Percentiles rank a stretch among this genome's conserved stretches.
phyloP scores from a whole-genome alignment of 2,888 invertebrate genomes.

The Nipponacmea schrenckii region DNA sequence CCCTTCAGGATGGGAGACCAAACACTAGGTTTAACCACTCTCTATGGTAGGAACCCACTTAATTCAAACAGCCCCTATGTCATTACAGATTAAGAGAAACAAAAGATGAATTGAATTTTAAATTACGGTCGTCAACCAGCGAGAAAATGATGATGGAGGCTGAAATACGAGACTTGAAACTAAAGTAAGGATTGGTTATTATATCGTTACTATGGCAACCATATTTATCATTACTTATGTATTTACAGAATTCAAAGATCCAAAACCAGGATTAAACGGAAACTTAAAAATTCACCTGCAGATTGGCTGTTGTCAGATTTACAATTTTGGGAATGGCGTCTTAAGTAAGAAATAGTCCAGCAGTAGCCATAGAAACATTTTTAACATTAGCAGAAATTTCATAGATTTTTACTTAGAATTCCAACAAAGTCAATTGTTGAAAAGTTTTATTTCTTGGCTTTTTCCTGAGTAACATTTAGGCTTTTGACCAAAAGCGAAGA shows the following conservation, averaged over 20 bases:
- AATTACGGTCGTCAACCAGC: conserved; percentile 56
- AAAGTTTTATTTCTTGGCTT: no score
- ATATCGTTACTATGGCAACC: neutral
- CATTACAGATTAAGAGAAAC: conserved; percentile 61
- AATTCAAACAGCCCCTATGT: conserved; percentile 5
- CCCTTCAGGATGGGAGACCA: no score
- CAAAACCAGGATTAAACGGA: neutral
- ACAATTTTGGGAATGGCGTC: neutral
- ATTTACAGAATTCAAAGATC: conserved; percentile 16
- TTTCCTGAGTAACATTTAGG: no score
- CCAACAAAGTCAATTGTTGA: no score
- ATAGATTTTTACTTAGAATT: no score
- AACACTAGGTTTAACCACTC: no score
- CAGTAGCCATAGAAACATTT: no score
- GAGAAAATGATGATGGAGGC: conserved; percentile 65
- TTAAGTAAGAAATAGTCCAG: conserved; percentile 1
- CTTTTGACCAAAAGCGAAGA: no score
- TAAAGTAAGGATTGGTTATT: conserved; percentile 54
- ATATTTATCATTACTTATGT: neutral
- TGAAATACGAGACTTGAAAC: conserved; percentile 59
- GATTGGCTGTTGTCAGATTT: neutral
- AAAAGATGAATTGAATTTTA: conserved; percentile 60
- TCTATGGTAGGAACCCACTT: neutral
- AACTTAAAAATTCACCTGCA: neutral
- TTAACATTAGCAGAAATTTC: no score